Base-by-base conservation (phyloP, 2,888 invertebrate species). In the Drosophila nigricruria region DNA sequence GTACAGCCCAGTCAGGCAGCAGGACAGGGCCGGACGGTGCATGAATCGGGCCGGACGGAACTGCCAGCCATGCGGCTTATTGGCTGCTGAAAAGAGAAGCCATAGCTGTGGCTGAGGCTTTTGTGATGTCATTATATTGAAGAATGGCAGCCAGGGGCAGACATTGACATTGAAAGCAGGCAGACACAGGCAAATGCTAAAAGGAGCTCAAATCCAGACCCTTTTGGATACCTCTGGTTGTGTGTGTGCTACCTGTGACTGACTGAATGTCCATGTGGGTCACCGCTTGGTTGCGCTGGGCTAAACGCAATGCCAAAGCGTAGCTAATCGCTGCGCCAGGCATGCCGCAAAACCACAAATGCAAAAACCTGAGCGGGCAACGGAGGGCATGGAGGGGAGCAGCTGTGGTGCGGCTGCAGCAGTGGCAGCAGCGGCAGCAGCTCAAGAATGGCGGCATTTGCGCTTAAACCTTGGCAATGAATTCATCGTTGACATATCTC, bases 401-500 rank as follows among this genome's bases (percentile, higher is more conserved):
- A 18, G 49, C 57, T 30, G 52, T 38, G 66, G 68, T 47, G 34
- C 27, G 18, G 57, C 57, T 68, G 67, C 76, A 65, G 65, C 76
- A 67, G 65, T n/a, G n/a, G n/a, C n/a, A n/a, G n/a, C 60, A 73
- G 67, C 77, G 67, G 45, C 63, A 75, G 71, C 78, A 73, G 73
- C 80, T 61, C 80, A 89, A 90, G 91, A 91, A 91, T 91, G 91
- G 91, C 91, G 91, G 91, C 91, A 90, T 91, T 91, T 91, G 91
- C 90, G 91, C 91, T 91, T 91, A 91, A 91, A 89, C 91, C 90
- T 88, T 85, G 89, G 91, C 91, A 91, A 91, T 91, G 91, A 91
- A 91, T 91, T 91, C 92, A 91, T 91, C 91, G 91, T 92, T 92
- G 92, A 92, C 92, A 92, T 91, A 91, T 92, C 92, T 92, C 92